Conservation (phyloP, 2,888 invertebrate species). For the Ptychoptera albimana region DNA sequence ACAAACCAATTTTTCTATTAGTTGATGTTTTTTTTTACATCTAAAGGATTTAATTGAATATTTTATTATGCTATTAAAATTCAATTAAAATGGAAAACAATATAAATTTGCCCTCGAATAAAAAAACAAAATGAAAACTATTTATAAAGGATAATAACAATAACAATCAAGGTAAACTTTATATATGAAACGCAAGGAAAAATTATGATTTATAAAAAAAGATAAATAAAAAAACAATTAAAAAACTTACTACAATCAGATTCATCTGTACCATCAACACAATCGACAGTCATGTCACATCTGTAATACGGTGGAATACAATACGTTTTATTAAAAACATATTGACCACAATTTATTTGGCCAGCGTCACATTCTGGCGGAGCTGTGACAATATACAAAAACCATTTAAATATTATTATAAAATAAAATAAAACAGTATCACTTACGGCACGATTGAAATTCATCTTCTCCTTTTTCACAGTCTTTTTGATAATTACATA, state of each 20-base stretch:
- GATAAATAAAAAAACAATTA: conserved; percentile 5
- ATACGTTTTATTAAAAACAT: conserved; percentile 90
- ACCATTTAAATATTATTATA: not conserved
- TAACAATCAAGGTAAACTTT: too few relatives aligned
- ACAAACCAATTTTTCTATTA: too few relatives aligned
- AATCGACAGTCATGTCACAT: conserved; percentile 91
- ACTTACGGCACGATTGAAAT: conserved; percentile 82
- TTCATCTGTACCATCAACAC: conserved; percentile 90
- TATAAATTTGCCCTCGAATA: too few relatives aligned
- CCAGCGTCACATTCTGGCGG: conserved; percentile 88
- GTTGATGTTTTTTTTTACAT: too few relatives aligned
- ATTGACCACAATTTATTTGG: conserved; percentile 82
- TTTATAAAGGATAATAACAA: too few relatives aligned
- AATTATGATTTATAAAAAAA: too few relatives aligned
- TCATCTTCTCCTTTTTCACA: conserved; percentile 88
- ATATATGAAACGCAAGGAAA: too few relatives aligned
- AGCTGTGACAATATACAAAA: too few relatives aligned
- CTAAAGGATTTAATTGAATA: too few relatives aligned
- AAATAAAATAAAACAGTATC: not conserved
- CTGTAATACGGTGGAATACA: conserved; percentile 86
- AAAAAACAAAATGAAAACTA: too few relatives aligned
- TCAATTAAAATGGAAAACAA: too few relatives aligned
- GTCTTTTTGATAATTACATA: conserved; percentile 89
- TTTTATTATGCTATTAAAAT: too few relatives aligned
- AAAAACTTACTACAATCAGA: conserved; percentile 80